Evolutionary conservation across 2,888 invertebrate genomes (phyloP).

Genomic region (Hyposoter dolosus): DNA sequence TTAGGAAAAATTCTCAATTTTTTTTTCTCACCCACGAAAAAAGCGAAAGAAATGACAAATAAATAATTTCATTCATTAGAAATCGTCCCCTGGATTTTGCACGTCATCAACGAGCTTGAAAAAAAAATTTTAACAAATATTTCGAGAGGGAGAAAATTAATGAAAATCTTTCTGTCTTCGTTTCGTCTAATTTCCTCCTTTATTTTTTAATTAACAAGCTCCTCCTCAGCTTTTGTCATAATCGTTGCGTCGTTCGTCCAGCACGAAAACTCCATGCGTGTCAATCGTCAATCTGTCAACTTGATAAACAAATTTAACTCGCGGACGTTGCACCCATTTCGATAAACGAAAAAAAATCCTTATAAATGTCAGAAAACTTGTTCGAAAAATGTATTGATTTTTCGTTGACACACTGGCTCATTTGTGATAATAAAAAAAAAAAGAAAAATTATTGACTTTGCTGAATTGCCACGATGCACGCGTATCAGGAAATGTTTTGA

Average conservation of each 20-base stretch:
- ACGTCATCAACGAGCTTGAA: background rate
- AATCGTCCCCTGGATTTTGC: background rate
- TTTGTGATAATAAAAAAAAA: no score
- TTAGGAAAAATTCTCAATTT: conserved; percentile 81
- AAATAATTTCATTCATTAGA: background rate
- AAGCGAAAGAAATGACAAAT: background rate
- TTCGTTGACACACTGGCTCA: no score
- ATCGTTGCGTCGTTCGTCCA: background rate
- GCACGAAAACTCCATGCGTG: background rate
- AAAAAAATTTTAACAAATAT: background rate
- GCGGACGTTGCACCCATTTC: background rate
- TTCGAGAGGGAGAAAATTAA: background rate
- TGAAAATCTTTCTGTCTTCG: background rate
- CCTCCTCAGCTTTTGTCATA: background rate
- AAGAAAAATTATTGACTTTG: no score
- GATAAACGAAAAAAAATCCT: background rate
- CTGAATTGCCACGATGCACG: no score
- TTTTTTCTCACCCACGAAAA: background rate
- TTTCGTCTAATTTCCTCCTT: background rate
- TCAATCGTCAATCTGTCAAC: background rate
- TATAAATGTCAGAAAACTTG: background rate
- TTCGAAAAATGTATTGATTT: background rate
- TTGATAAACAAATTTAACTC: background rate
- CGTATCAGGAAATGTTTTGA: no score
- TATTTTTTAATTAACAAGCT: conserved; percentile 1